These are phyloP conservation scores for Eurytoma californica DNA, from an alignment of 2,888 invertebrate genomes.

Conservation along the genomic window DNA sequence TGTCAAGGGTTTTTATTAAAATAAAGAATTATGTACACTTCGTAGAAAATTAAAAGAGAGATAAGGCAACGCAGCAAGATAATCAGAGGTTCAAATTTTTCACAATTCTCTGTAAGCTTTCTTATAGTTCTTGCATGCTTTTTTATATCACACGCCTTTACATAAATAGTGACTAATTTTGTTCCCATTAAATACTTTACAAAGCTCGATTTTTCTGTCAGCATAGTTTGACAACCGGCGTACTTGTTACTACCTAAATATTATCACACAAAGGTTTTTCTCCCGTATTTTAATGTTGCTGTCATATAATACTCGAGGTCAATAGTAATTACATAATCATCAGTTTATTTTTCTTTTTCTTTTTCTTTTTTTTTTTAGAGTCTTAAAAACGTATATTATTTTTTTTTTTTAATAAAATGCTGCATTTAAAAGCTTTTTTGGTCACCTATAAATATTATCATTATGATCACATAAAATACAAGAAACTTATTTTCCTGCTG, in stretches of 20 bases:
- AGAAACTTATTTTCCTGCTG: conserved; percentile 46
- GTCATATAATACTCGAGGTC: conserved; percentile 43
- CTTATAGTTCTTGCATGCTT: conserved; percentile 53
- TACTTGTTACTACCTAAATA: conserved; percentile 66
- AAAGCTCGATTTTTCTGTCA: conserved; percentile 58
- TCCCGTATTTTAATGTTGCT: conserved; percentile 34
- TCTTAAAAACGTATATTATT: conserved; percentile 48
- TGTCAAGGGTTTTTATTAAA: conserved; percentile 60
- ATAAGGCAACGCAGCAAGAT: conserved; percentile 56
- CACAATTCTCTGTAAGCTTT: conserved; percentile 50
- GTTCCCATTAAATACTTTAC: conserved; percentile 70
- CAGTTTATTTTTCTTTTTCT: conserved; percentile 22
- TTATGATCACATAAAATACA: conserved; percentile 54
- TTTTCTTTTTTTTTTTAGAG: conserved; percentile 42
- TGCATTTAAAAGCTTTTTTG: conserved; percentile 55
- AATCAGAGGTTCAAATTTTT: conserved; percentile 51
- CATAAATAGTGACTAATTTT: conserved; percentile 69
- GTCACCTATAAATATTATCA: conserved; percentile 52
- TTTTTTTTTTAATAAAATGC: conserved; percentile 49
- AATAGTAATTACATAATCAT: conserved; percentile 45
- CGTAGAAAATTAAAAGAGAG: conserved; percentile 57
- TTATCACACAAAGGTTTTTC: conserved; percentile 59
- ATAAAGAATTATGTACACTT: conserved; percentile 59
- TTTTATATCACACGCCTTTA: conserved; percentile 58
- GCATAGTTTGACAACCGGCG: conserved; percentile 56